These are phyloP conservation scores for Calonectris borealis DNA, from an alignment of 2,113 vertebrate species.

Conservation along the genomic window DNA sequence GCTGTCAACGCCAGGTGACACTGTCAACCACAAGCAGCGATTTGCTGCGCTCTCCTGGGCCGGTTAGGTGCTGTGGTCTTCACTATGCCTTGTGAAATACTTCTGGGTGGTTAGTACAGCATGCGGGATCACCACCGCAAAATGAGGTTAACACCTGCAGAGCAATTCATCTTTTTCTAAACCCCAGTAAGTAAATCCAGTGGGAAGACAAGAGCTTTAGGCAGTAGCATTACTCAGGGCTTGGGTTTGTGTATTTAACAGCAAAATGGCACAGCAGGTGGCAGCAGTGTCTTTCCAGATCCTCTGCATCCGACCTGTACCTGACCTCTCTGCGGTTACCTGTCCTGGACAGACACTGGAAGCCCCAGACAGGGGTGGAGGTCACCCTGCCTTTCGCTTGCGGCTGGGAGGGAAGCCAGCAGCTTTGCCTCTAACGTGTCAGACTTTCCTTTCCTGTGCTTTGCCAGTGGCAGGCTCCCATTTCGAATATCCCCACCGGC, in stretches of 20 bases:
- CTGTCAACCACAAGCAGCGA: neutral
- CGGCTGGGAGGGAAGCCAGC: neutral
- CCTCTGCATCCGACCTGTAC: too few relatives aligned
- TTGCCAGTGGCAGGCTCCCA: neutral
- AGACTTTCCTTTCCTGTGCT: neutral
- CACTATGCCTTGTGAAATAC: neutral
- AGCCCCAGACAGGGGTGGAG: neutral
- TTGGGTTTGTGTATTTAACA: neutral
- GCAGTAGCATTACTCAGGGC: too few relatives aligned
- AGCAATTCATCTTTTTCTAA: neutral
- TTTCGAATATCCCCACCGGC: neutral
- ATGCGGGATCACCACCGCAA: fast-evolving
- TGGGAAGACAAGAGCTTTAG: neutral
- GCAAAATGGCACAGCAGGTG: neutral
- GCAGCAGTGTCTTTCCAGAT: neutral
- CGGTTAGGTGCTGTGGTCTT: neutral
- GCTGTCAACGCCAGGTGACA: fast-evolving
- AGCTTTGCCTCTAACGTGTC: fast-evolving
- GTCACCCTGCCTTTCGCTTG: neutral
- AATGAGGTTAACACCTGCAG: neutral
- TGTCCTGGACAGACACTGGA: neutral
- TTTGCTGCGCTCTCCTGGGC: neutral
- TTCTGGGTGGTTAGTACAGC: neutral
- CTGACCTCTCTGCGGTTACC: fast-evolving
- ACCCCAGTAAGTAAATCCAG: neutral